Evolutionary conservation across 2,797 vertebrate genomes (phyloP).

Genomic region (Leptatherina wallacei): DNA sequence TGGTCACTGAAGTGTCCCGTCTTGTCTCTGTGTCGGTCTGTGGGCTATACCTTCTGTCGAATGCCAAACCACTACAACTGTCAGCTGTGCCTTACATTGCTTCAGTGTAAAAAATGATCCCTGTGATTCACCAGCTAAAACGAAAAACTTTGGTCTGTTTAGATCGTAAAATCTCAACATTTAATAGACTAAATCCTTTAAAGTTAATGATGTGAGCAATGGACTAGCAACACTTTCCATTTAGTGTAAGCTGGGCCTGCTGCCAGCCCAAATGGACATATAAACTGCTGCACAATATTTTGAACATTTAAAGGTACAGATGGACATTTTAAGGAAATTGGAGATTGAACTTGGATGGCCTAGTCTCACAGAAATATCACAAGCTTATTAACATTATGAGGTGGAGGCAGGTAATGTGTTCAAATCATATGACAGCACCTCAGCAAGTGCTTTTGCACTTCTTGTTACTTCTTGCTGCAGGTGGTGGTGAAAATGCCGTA

Average conservation of each 20-base stretch:
- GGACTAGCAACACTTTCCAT: background rate
- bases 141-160: background rate
- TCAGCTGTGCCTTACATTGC: conserved; percentile 33
- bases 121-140: conserved; percentile 1
- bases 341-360: background rate
- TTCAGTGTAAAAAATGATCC: conserved; percentile 11
- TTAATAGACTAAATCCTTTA: conserved; percentile 5
- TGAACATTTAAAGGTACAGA: background rate
- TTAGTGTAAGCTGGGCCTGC: background rate
- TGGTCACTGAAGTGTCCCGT: conserved; percentile 66
- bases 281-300: background rate
- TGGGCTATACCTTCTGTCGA: conserved; percentile 51
- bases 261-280: background rate
- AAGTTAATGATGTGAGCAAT: conserved; percentile 1
- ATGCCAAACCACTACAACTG: conserved; percentile 44
- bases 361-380: background rate
- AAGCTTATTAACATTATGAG: background rate
- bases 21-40: conserved; percentile 66
- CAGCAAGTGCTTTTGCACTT: background rate
- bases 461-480: background rate
- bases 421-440: background rate
- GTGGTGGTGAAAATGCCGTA: background rate
- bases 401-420: background rate
- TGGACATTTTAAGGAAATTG: background rate
- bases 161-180: background rate